These are phyloP conservation scores for Eciton burchellii DNA, from an alignment of 1,140 invertebrate genomes.

Conservation along the genomic window DNA sequence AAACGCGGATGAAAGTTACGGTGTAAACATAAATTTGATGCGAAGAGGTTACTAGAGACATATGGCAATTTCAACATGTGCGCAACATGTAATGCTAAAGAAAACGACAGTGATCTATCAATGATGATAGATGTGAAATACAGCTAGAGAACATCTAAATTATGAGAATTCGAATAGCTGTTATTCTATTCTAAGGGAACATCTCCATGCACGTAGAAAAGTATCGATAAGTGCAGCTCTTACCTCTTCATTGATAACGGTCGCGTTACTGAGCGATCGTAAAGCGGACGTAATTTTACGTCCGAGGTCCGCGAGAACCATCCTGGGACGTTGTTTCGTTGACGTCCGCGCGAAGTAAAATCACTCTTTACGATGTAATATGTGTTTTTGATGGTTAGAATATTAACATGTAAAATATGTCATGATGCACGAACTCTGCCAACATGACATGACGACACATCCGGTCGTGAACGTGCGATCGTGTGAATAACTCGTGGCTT, in stretches of 20 bases:
- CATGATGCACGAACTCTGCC: constrained; percentile 61
- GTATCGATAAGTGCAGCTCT: constrained; percentile 58
- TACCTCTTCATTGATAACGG: constrained; percentile 99
- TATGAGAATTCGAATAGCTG: neutral
- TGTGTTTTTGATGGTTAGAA: constrained; percentile 39
- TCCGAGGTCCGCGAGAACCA: constrained; percentile 99
- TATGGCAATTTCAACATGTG: neutral
- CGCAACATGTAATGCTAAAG: too few relatives aligned
- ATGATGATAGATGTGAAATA: neutral
- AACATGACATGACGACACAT: constrained; percentile 69
- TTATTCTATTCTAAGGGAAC: neutral
- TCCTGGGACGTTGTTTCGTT: constrained; percentile 86
- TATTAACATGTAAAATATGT: constrained; percentile 50
- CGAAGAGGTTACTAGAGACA: neutral
- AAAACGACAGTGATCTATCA: too few relatives aligned
- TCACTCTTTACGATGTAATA: neutral
- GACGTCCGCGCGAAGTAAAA: constrained; percentile 5
- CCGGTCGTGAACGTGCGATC: constrained; percentile 20
- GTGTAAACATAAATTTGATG: constrained; percentile 25
- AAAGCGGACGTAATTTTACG: constrained; percentile 99
- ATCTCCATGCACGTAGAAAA: neutral
- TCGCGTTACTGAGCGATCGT: constrained; percentile 98
- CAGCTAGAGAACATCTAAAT: too few relatives aligned
- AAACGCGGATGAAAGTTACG: neutral
- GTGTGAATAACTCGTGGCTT: neutral